Evolutionary conservation across 2,113 vertebrate genomes (phyloP).

Genomic region (Cephalopholis sonnerati): DNA sequence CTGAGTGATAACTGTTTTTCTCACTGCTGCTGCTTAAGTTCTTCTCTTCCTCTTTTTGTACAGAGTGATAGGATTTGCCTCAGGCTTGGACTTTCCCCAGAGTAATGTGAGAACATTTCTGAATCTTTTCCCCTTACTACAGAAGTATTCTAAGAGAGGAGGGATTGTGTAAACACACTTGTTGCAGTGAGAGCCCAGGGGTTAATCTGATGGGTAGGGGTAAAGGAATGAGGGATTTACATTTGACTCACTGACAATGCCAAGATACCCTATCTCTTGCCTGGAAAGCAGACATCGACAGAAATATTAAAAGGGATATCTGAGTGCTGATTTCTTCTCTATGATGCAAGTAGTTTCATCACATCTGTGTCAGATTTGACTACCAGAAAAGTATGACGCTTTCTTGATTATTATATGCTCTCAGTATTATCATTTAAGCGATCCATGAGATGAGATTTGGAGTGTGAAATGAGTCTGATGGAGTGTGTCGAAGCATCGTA

Average conservation of each 20-base stretch:
- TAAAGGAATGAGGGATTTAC: constrained; percentile 11
- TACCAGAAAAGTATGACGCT: background rate
- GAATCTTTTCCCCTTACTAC: constrained; percentile 23
- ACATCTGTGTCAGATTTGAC: constrained; percentile 10
- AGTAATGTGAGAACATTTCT: constrained; percentile 54
- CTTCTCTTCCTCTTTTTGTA: constrained; percentile 5
- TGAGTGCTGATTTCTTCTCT: background rate
- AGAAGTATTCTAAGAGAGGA: constrained; percentile 42
- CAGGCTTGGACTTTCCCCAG: constrained; percentile 23
- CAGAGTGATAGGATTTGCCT: constrained; percentile 30
- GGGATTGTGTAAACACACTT: constrained; percentile 28
- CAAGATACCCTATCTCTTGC: constrained; percentile 10
- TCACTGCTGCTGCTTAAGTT: constrained; percentile 23
- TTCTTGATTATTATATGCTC: constrained; percentile 37
- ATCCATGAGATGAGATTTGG: background rate
- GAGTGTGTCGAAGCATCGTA: constrained; percentile 7
- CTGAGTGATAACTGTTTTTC: constrained; percentile 19
- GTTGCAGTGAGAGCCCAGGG: constrained; percentile 26
- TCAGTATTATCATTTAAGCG: background rate
- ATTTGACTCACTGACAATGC: constrained; percentile 8
- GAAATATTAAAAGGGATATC: background rate
- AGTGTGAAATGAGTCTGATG: constrained; percentile 16
- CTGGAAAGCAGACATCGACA: constrained; percentile 25
- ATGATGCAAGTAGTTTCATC: background rate
- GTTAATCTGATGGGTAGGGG: constrained; percentile 22